Evolutionary conservation across 1,140 invertebrate species (phyloP), one percentile per base, ranked within the genome.

Genomic region (Pectinophora gossypiella): DNA sequence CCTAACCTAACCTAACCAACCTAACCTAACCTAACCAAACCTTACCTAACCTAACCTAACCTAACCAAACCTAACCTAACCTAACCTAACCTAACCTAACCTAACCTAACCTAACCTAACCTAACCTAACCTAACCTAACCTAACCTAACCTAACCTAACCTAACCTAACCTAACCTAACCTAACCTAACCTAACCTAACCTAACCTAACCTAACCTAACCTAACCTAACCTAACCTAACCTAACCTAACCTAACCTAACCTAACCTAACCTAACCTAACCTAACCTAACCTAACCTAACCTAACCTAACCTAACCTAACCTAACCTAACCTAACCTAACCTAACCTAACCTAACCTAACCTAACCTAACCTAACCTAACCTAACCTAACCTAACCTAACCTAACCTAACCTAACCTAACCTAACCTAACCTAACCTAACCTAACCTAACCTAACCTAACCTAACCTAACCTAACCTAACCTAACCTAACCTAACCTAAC

Each of bases 101-200:
- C 45, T 47, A 47, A 47, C 45, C 45, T 47, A 47, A 47, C 45
- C 45, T 47, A 47, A 47, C 45, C 45, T 32, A 47, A 47, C 45
- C 45, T 47, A 47, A 47, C 45, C 45, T 47, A 47, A 47, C 45
- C 19, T 16, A 47, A 22, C 19, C 45, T 47, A 47, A 47, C 45
- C 45, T 32, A 47, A 47, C 45, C 45, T 47, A 47, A 47, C 45
- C 45, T 47, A 47, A 47, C 45, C 45, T 47, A 47, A 47, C 45
- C 45, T 47, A 47, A 47, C 45, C 45, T 47, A 47, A 47, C 45
- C 45, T 32, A 47, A 47, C 21, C 45, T 47, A 47, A 47, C 21
- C 45, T 47, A 47, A 47, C 45, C 45, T 47, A 47, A 47, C 45
- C 45, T 47, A 47, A 47, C 45, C 45, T 32, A 47, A 47, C 45